phyloP scores from a whole-genome alignment of 2,113 vertebrate species.

The Cromileptes altivelis region DNA sequence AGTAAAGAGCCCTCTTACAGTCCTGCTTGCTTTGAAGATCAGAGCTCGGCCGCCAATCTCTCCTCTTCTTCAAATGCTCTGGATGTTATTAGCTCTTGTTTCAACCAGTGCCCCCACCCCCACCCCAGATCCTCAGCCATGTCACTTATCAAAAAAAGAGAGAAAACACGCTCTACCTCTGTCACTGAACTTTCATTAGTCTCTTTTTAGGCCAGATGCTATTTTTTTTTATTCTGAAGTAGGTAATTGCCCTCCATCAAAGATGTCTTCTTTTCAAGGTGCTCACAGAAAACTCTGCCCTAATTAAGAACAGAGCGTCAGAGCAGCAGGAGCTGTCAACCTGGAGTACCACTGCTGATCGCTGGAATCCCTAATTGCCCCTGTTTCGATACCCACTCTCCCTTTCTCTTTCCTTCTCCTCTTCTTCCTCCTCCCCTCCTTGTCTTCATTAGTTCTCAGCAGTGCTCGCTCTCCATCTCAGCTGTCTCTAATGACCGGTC shows the following conservation, averaged over 20 bases:
- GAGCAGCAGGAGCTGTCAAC: conserved; percentile 68
- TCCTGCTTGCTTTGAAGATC: conserved; percentile 66
- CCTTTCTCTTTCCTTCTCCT: conserved; percentile 25
- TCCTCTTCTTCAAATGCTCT: conserved; percentile 38
- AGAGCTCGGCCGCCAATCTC: conserved; percentile 40
- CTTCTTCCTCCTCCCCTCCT: conserved; percentile 41
- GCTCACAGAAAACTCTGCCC: conserved; percentile 61
- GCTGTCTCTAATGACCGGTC: conserved; percentile 71
- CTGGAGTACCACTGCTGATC: conserved; percentile 67
- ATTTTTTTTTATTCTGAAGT: conserved; percentile 40
- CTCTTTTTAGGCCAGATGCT: conserved; percentile 56
- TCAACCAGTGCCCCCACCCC: conserved; percentile 19
- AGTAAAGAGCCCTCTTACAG: conserved; percentile 45
- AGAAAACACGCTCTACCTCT: conserved; percentile 21
- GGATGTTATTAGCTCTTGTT: conserved; percentile 48
- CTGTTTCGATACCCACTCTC: conserved; percentile 52
- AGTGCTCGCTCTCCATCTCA: conserved; percentile 45
- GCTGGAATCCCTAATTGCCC: conserved; percentile 75
- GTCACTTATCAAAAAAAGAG: conserved; percentile 11
- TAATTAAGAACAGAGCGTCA: conserved; percentile 74
- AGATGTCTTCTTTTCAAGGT: conserved; percentile 50
- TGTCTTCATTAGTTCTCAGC: conserved; percentile 72
- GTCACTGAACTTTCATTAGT: conserved; percentile 53
- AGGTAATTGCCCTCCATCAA: conserved; percentile 78
- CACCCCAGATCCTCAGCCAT: conserved; percentile 26